Percentiles rank a stretch among this genome's conserved stretches.
These are phyloP conservation scores for Phenganax stokvisi DNA, from an alignment of 92 coral and sea anemone species.

Conservation along the genomic window DNA sequence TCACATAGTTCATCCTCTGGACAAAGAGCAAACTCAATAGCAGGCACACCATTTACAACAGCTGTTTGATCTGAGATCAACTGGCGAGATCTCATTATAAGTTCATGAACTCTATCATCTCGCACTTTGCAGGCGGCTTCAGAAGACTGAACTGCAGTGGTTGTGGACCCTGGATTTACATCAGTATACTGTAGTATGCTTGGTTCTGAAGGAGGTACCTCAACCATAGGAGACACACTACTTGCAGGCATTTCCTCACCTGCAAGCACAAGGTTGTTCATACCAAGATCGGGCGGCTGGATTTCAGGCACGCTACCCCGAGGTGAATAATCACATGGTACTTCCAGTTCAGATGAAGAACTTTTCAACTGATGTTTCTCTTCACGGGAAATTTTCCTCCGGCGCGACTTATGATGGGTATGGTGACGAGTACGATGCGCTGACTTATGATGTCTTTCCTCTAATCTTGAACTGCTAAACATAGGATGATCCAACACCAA, in stretches of 20 bases:
- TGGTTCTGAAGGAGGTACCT: no score
- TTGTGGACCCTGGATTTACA: no score
- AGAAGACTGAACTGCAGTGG: no score
- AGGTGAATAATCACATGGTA: background rate
- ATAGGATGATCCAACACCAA: conserved; percentile 18
- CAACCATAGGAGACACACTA: background rate
- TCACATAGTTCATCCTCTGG: background rate
- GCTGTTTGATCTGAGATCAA: background rate
- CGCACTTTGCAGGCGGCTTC: background rate
- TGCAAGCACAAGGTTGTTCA: no score
- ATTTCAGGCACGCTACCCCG: background rate
- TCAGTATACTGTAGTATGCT: no score
- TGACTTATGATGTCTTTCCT: conserved; percentile 11
- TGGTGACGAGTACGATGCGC: conserved; percentile 32
- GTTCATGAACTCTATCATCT: conserved; percentile 22
- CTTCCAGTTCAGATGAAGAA: conserved; percentile 6
- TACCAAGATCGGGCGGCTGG: no score
- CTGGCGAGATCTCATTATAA: conserved; percentile 11
- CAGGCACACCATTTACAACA: background rate
- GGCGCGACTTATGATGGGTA: conserved; percentile 8
- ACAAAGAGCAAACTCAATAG: background rate
- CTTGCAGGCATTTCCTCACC: no score
- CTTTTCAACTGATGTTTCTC: conserved; percentile 11
- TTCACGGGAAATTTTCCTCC: conserved; percentile 5
- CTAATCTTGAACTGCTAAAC: background rate